Conservation (phyloP, 2,888 invertebrate genomes). For the Ypsolopha sequella region DNA sequence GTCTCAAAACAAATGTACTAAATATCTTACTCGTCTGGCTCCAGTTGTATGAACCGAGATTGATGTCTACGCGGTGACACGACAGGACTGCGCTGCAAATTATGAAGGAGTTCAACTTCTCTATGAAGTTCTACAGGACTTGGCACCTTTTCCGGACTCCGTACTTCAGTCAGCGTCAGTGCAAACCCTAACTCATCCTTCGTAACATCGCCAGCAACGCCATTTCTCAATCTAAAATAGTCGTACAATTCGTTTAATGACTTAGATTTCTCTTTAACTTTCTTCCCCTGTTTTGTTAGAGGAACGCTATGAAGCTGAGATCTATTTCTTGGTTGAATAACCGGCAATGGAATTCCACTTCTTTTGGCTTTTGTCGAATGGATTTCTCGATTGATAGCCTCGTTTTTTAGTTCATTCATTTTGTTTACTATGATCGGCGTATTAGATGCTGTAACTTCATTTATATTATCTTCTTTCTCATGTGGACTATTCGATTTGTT, state of each 20-base stretch:
- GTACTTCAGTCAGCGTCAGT: slow-evolving; percentile 41
- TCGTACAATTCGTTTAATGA: slow-evolving; percentile 61
- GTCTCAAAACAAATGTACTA: too few relatives aligned
- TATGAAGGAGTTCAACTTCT: slow-evolving; percentile 77
- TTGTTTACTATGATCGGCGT: slow-evolving; percentile 33
- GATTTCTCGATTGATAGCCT: slow-evolving; percentile 31
- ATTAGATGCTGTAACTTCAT: slow-evolving; percentile 26
- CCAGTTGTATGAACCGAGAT: slow-evolving; percentile 38
- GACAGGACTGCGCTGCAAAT: slow-evolving; percentile 74
- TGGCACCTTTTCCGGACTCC: slow-evolving; percentile 46
- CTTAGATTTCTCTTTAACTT: slow-evolving; percentile 56
- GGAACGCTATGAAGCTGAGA: neutral
- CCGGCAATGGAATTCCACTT: slow-evolving; percentile 55
- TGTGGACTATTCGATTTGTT: slow-evolving; percentile 15
- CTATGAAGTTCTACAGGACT: slow-evolving; percentile 71
- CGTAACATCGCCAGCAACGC: slow-evolving; percentile 17
- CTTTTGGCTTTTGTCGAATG: slow-evolving; percentile 29
- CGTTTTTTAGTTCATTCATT: slow-evolving; percentile 45
- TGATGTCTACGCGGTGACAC: slow-evolving; percentile 65
- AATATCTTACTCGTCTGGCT: slow-evolving; percentile 51
- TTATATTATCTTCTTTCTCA: slow-evolving; percentile 22
- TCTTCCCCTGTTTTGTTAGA: slow-evolving; percentile 22
- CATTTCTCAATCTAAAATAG: slow-evolving; percentile 55
- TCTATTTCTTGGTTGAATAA: slow-evolving; percentile 36
- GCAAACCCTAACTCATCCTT: slow-evolving; percentile 43